phyloP scores from a whole-genome alignment of 2,113 vertebrate species.

The Passer montanus region DNA sequence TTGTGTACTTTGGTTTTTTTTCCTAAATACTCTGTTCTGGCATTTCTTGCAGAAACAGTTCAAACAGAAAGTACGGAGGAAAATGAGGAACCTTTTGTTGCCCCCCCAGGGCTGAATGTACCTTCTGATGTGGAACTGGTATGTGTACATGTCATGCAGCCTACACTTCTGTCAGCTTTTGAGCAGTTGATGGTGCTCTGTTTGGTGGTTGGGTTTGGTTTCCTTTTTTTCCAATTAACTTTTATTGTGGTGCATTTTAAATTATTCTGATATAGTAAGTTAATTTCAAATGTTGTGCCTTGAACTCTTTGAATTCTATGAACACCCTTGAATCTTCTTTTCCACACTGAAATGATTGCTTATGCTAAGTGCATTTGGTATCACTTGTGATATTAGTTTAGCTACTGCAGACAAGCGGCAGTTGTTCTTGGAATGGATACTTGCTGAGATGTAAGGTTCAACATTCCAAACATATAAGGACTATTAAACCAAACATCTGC shows the following conservation, averaged over 20 bases:
- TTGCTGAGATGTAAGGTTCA: background rate
- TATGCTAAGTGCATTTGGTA: background rate
- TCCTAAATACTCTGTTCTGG: background rate
- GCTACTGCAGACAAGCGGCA: background rate
- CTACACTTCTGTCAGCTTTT: background rate
- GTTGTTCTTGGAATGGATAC: background rate
- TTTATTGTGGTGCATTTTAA: background rate
- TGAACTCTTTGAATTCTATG: background rate
- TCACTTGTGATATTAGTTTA: background rate
- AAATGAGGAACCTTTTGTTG: conserved; percentile 93
- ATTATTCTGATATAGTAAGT: background rate
- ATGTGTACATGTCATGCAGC: conserved; percentile 37
- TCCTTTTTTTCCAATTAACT: background rate
- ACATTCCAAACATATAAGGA: background rate
- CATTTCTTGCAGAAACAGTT: conserved; percentile 60
- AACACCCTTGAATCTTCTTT: background rate
- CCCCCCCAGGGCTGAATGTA: conserved; percentile 87
- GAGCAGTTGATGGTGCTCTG: background rate
- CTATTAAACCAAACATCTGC: background rate
- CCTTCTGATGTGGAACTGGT: conserved; percentile 96
- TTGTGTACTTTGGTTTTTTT: background rate
- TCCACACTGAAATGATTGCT: background rate
- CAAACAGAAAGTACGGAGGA: conserved; percentile 84
- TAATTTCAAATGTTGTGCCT: background rate
- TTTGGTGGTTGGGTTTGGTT: background rate